Conservation (phyloP, 2,888 invertebrate species). For the Helicoverpa assulta region DNA sequence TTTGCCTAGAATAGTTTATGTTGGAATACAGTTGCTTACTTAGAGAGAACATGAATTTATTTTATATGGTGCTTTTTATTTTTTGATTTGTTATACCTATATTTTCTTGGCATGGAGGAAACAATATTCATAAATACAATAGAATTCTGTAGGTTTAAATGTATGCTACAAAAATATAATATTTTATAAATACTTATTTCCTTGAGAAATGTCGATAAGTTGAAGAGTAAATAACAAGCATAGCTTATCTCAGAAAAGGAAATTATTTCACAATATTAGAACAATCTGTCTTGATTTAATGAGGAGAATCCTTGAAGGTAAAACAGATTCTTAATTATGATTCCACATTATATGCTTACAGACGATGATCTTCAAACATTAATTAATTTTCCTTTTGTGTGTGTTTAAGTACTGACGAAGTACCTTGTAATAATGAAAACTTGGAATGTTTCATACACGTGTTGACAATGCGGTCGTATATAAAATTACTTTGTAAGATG, state of each 20-base stretch:
- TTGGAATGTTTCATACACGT: slow-evolving; percentile 8
- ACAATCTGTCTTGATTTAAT: slow-evolving; percentile 17
- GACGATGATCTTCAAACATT: slow-evolving; percentile 26
- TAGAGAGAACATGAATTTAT: slow-evolving; percentile 12
- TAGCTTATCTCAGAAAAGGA: neutral
- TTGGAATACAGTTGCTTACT: slow-evolving; percentile 6
- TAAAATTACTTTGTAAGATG: neutral
- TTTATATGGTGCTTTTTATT: no score
- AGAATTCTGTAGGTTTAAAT: no score
- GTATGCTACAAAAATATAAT: no score
- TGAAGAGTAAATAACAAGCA: neutral
- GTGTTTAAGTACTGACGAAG: slow-evolving; percentile 9
- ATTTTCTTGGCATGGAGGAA: no score
- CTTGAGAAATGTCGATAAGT: neutral
- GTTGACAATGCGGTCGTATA: neutral
- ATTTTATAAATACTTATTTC: no score
- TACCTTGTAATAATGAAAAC: slow-evolving; percentile 8
- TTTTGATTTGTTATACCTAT: no score
- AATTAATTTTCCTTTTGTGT: slow-evolving; percentile 43
- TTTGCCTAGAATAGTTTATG: slow-evolving; percentile 1
- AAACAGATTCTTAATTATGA: slow-evolving; percentile 43
- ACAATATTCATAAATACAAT: no score
- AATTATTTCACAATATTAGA: slow-evolving; percentile 16
- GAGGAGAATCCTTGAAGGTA: slow-evolving; percentile 17
- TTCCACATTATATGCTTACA: slow-evolving; percentile 25